Evolutionary conservation across 2,113 vertebrate genomes (phyloP).

Genomic region (Otis tarda): DNA sequence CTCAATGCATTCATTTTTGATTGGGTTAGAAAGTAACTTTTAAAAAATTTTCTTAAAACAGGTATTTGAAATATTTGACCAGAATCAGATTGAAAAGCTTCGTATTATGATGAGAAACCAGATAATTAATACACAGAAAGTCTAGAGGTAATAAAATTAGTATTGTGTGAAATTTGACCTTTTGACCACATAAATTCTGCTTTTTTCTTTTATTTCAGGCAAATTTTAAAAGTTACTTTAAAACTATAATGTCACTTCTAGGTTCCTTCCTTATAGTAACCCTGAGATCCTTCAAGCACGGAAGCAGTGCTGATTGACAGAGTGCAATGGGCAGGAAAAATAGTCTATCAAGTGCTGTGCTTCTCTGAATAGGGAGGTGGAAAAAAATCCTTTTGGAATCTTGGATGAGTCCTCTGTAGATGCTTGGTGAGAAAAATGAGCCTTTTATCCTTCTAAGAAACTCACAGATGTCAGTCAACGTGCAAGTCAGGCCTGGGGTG

Average conservation of each 20-base stretch:
- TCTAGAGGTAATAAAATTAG: background rate
- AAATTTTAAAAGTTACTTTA: background rate
- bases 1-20: background rate
- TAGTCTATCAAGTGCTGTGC: background rate
- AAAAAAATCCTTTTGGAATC: background rate
- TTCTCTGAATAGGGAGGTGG: background rate
- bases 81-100: background rate
- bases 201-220: background rate
- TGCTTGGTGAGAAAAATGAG: background rate
- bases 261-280: background rate
- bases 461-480: accelerated
- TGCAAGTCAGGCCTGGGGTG: background rate
- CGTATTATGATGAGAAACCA: background rate
- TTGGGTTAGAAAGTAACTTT: background rate
- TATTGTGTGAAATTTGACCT: background rate
- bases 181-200: background rate
- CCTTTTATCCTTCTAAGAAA: background rate
- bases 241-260: background rate
- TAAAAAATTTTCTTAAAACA: background rate
- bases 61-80: background rate
- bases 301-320: background rate
- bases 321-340: background rate
- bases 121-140: background rate
- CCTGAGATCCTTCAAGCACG: background rate
- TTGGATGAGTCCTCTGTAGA: background rate